A percentile compares a stretch with the other conserved stretches of the same genome.
phyloP scores from a whole-genome alignment of 1,140 invertebrate genomes.

The Charaxes varanes region DNA sequence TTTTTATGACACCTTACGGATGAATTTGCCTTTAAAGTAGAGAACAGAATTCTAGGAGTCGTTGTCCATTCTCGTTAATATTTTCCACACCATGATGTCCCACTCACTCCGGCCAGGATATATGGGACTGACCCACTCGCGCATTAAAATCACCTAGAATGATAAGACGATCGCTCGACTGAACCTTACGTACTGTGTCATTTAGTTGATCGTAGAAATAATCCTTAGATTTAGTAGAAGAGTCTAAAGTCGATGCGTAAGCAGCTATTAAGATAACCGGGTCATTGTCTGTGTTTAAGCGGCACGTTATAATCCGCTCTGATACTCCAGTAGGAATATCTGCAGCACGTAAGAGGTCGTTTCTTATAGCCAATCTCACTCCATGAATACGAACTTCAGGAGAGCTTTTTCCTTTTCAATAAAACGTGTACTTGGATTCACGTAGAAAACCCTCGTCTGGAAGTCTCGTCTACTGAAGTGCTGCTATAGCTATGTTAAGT shows the following conservation, averaged over 20 bases:
- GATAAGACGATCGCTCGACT: neutral
- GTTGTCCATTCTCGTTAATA: constrained; percentile 16
- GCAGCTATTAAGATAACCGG: constrained; percentile 12
- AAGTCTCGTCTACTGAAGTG: constrained; percentile 19
- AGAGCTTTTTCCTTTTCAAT: constrained; percentile 15
- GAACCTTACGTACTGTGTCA: neutral
- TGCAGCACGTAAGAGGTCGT: constrained; percentile 6
- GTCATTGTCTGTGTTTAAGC: constrained; percentile 1
- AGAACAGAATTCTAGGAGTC: constrained; percentile 13
- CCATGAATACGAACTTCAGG: constrained; percentile 8
- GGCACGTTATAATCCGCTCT: constrained; percentile 13
- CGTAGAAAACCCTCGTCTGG: constrained; percentile 16
- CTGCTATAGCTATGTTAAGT: constrained; percentile 8
- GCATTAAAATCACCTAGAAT: no score
- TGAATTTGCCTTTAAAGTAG: constrained; percentile 13
- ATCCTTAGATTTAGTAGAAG: constrained; percentile 11
- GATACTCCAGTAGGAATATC: constrained; percentile 11
- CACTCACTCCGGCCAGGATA: constrained; percentile 9
- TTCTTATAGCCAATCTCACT: constrained; percentile 19
- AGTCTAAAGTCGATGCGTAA: constrained; percentile 13
- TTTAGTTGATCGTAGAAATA: constrained; percentile 12
- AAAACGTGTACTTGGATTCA: constrained; percentile 19
- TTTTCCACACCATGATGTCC: constrained; percentile 15
- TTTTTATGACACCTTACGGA: constrained; percentile 18
- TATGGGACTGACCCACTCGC: constrained; percentile 7